Conservation (phyloP, 2,113 vertebrate genomes). For the Suricata suricatta region DNA sequence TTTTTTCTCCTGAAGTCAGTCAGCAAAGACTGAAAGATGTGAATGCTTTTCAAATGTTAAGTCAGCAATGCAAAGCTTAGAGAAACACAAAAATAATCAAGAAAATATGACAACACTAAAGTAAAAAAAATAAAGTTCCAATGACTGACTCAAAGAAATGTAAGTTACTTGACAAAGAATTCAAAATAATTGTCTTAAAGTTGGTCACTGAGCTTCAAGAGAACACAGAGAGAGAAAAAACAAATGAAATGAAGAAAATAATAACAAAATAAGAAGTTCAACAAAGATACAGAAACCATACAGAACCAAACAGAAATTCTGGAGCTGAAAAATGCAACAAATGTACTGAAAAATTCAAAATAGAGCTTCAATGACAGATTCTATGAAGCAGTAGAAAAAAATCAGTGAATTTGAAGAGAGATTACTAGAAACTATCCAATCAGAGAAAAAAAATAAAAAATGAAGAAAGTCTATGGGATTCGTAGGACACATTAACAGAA, state of each 20-base stretch:
- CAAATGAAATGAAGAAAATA: not conserved
- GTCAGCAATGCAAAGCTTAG: not conserved
- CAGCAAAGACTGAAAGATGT: not conserved
- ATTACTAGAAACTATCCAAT: not conserved
- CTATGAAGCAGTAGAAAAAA: not conserved
- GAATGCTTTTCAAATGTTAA: not conserved
- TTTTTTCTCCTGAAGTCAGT: not conserved
- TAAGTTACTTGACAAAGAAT: not conserved
- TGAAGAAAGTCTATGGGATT: not conserved
- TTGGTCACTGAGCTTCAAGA: not conserved
- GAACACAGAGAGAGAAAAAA: not conserved
- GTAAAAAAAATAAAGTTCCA: not conserved
- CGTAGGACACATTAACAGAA: not conserved
- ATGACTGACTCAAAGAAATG: not conserved
- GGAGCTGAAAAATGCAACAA: not conserved
- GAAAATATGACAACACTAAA: not conserved
- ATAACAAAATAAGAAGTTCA: not conserved
- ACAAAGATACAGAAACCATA: not conserved
- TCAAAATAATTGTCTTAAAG: not conserved
- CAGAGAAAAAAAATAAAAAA: not conserved
- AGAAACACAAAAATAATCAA: not conserved
- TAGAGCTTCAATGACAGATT: not conserved
- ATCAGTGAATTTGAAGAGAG: not conserved
- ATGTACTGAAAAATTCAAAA: not conserved
- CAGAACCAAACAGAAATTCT: not conserved